phyloP scores from a whole-genome alignment of 1,140 invertebrate genomes.

The Vanessa atalanta region DNA sequence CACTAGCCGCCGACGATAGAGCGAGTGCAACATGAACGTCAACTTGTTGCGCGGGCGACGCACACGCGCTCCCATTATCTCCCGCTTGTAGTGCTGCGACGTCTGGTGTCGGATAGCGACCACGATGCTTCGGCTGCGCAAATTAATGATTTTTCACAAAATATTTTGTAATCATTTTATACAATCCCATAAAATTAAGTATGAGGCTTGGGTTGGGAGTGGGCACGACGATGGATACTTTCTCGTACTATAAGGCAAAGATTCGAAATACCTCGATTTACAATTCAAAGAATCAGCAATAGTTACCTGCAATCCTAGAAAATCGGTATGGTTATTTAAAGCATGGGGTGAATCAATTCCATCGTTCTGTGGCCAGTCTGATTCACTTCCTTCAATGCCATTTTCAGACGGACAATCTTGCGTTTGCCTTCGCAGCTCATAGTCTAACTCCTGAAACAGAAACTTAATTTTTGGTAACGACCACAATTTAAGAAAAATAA shows the following conservation, averaged over 20 bases:
- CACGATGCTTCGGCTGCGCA: conserved; percentile 45
- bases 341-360: conserved; percentile 80
- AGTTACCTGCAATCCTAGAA: conserved; percentile 79
- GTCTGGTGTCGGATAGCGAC: conserved; percentile 81
- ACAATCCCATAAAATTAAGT: not conserved
- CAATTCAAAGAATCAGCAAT: not conserved
- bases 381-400: conserved; percentile 84
- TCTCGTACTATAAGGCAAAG: too few relatives aligned
- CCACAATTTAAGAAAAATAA: not conserved
- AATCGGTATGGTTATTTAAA: conserved; percentile 80
- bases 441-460: conserved; percentile 87
- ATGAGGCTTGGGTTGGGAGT: too few relatives aligned
- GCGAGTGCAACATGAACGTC: conserved; percentile 83
- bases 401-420: conserved; percentile 87
- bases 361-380: conserved; percentile 77
- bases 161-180: too few relatives aligned
- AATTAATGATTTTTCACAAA: not conserved
- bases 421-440: conserved; percentile 87
- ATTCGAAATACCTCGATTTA: too few relatives aligned
- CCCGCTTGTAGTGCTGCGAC: conserved; percentile 53
- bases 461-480: not conserved
- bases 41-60: conserved; percentile 34
- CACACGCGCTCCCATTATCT: conserved; percentile 32
- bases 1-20: conserved; percentile 96
- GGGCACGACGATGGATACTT: too few relatives aligned